A percentile compares a stretch with the other conserved stretches of the same genome.
phyloP scores from a whole-genome alignment of 2,113 vertebrate species.

The Clinocottus analis region DNA sequence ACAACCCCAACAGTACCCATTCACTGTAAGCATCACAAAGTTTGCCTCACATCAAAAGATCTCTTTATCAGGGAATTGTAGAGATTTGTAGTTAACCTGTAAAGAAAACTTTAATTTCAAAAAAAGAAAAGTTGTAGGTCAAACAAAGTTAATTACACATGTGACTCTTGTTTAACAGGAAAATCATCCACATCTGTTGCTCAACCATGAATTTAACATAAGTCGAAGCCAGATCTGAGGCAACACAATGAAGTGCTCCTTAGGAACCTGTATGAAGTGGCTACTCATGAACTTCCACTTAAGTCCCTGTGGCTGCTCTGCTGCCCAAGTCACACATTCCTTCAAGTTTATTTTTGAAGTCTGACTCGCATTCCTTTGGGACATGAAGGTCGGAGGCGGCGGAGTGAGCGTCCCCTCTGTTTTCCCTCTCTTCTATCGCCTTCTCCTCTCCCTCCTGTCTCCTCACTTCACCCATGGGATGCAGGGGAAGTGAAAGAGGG shows the following conservation, averaged over 20 bases:
- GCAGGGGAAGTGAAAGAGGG: slow-evolving; percentile 57
- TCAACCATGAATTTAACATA: slow-evolving; percentile 22
- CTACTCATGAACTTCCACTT: slow-evolving; percentile 46
- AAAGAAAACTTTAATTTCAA: slow-evolving; percentile 21
- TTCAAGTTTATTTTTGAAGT: slow-evolving; percentile 67
- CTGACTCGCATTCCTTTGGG: slow-evolving; percentile 67
- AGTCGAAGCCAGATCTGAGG: slow-evolving; percentile 20
- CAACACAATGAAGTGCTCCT: neutral
- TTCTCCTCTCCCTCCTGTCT: slow-evolving; percentile 38
- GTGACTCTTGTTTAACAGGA: slow-evolving; percentile 14
- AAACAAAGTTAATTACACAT: slow-evolving; percentile 15
- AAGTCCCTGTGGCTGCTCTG: slow-evolving; percentile 37
- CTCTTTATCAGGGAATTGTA: slow-evolving; percentile 33
- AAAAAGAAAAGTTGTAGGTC: slow-evolving; percentile 2
- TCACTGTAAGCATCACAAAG: slow-evolving; percentile 23
- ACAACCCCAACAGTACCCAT: slow-evolving; percentile 23
- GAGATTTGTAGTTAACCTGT: slow-evolving; percentile 12
- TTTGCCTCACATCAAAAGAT: slow-evolving; percentile 21
- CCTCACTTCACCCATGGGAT: slow-evolving; percentile 67
- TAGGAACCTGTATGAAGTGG: slow-evolving; percentile 31
- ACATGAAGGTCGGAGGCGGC: slow-evolving; percentile 55
- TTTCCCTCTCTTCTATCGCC: slow-evolving; percentile 23
- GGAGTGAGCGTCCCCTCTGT: slow-evolving; percentile 42
- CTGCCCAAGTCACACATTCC: slow-evolving; percentile 49
- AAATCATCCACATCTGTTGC: slow-evolving; percentile 18